Evolutionary conservation across 2,113 vertebrate species (phyloP).

Genomic region (Chitala chitala): DNA sequence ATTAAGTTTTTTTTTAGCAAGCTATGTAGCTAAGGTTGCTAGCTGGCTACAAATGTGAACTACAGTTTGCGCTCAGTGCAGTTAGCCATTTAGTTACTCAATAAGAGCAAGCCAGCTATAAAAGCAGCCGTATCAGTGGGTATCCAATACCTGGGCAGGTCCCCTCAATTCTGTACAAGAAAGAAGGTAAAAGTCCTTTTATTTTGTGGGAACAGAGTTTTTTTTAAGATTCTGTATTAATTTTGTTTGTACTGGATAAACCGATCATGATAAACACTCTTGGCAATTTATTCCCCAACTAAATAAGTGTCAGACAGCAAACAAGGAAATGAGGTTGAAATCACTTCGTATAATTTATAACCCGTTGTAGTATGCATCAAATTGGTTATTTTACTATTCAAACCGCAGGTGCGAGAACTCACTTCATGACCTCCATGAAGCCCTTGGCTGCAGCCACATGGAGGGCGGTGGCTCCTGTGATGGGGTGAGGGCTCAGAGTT

Average conservation of each 20-base stretch:
- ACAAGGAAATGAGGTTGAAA: background rate
- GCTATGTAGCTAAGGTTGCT: background rate
- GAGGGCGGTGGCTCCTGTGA: slow-evolving; percentile 68
- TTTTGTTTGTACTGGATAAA: background rate
- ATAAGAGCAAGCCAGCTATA: slow-evolving; percentile 2
- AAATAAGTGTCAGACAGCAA: too few species aligned
- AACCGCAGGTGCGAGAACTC: slow-evolving; percentile 36
- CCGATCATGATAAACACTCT: background rate
- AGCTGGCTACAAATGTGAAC: background rate
- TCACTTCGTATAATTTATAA: too few species aligned
- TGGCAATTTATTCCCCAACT: too few species aligned
- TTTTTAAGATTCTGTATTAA: too few species aligned
- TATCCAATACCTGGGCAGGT: slow-evolving; percentile 1
- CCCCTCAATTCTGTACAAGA: background rate
- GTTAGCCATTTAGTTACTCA: slow-evolving; percentile 5
- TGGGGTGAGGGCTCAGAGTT: slow-evolving; percentile 58
- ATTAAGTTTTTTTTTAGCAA: background rate
- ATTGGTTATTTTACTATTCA: background rate
- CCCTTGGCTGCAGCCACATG: slow-evolving; percentile 71
- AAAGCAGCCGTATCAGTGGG: background rate
- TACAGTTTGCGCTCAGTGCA: background rate
- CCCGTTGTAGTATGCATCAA: too few species aligned
- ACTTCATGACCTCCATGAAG: slow-evolving; percentile 73
- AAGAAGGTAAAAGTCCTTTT: background rate
- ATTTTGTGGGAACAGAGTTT: too few species aligned